Evolutionary conservation across 2,113 vertebrate species (phyloP), one percentile per base, ranked within the genome.

Genomic region (Etia nguti): DNA sequence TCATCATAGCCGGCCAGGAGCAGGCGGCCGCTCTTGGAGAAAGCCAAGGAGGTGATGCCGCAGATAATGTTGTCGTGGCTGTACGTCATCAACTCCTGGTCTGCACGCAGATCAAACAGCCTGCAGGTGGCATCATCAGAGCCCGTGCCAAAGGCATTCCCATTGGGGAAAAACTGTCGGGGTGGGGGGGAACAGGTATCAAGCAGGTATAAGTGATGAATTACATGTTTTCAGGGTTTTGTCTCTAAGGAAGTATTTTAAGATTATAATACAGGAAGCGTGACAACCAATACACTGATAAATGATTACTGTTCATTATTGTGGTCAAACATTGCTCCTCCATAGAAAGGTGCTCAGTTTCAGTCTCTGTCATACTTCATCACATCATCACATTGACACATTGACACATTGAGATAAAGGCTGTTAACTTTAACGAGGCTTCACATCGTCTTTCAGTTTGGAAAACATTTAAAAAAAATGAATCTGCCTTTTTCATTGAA

Each of bases 21-120:
- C 75, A 99, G 97, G 82, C 98, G 98, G 0, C 98, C 98, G 1
- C 98, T 99, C 93, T 99, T 99, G n/a, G 98, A 99, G 96, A 99
- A 99, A 73, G 98, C 97, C n/a, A 99, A 98, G 0, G 98, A 99
- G 57, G 98, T 99, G 95, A 99, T 99, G 1, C 98, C 98, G 0
- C 98, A 99, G 95, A 99, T 99, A 79, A 99, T 99, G 55, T 98
- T 99, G 96, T 99, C 98, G 0, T 99, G 98, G 1, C 98, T 98
- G 34, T 98, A 99, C 94, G 98, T 95, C 97, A 99, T 97, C 26
- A 99, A 86, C 85, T 99, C 98, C 95, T 99, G 98, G 87, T 99
- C 98, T 0, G 98, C 98, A 2, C 98, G 98, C 16, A 99, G 97
- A 95, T 99, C 98, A 24, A 99, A 99, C 59, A 99, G 96, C n/a